phyloP scores from a whole-genome alignment of 2,797 vertebrate species.

The Acrossocheilus wenchowensis region DNA sequence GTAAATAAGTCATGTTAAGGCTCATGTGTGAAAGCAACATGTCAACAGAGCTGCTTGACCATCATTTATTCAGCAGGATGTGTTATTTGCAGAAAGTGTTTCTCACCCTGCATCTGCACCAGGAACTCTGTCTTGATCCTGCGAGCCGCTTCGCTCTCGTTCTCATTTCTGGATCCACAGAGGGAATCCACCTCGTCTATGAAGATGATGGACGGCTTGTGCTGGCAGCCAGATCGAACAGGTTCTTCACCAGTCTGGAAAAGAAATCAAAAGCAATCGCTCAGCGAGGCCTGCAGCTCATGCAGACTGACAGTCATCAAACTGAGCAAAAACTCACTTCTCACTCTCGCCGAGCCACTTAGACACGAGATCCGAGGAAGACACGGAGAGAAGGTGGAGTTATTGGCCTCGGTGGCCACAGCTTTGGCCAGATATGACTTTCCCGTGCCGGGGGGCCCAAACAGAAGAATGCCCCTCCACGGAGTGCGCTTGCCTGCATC shows the following conservation, averaged over 20 bases:
- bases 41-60: no score
- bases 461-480: conserved; percentile 95
- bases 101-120: conserved; percentile 96
- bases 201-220: conserved; percentile 98
- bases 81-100: background rate
- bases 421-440: conserved; percentile 98
- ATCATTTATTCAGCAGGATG: background rate
- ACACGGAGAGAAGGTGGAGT: conserved; percentile 98
- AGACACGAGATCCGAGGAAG: conserved; percentile 94
- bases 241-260: conserved; percentile 90
- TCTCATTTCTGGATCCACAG: conserved; percentile 94
- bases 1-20: background rate
- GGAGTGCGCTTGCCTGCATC: conserved; percentile 91
- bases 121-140: conserved; percentile 97
- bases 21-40: background rate
- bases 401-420: conserved; percentile 95
- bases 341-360: conserved; percentile 99
- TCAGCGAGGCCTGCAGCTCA: background rate
- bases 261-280: background rate
- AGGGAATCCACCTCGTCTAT: conserved; percentile 96
- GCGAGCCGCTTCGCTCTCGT: conserved; percentile 93
- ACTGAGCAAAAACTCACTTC: conserved; percentile 78
- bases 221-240: conserved; percentile 95
- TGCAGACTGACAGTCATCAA: background rate
- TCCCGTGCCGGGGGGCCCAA: conserved; percentile 93